Evolutionary conservation across 2,888 invertebrate species (phyloP).

Genomic region (Eulithis testata): DNA sequence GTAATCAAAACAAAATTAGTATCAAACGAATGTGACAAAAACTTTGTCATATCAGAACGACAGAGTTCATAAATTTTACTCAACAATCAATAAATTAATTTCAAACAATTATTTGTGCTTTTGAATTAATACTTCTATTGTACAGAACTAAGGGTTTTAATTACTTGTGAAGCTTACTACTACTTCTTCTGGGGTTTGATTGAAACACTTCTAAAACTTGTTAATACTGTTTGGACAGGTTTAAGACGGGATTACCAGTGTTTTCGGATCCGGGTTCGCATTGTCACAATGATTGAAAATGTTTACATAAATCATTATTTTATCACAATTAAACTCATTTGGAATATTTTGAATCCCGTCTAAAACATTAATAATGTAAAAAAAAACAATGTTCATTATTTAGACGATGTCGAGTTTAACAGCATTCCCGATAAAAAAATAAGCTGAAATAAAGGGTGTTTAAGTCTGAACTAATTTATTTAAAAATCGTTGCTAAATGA

Average conservation of each 20-base stretch:
- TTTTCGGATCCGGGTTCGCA: slow-evolving; percentile 23
- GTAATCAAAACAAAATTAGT: slow-evolving; percentile 19
- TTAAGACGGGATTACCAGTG: slow-evolving; percentile 30
- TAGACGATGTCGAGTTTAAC: too few species aligned
- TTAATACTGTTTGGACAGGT: slow-evolving; percentile 74
- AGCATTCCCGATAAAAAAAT: too few species aligned
- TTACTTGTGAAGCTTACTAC: slow-evolving; percentile 66
- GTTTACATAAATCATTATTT: slow-evolving; percentile 23
- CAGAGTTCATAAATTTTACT: slow-evolving; percentile 44
- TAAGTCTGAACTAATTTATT: too few species aligned
- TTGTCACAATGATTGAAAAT: slow-evolving; percentile 32
- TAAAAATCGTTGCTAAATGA: too few species aligned
- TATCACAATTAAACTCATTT: slow-evolving; percentile 1
- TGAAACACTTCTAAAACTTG: slow-evolving; percentile 71
- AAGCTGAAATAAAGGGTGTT: too few species aligned
- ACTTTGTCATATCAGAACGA: slow-evolving; percentile 47
- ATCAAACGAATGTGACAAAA: slow-evolving; percentile 54
- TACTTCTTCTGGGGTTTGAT: slow-evolving; percentile 35
- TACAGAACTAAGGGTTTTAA: slow-evolving; percentile 68
- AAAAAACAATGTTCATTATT: too few species aligned
- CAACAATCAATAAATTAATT: slow-evolving; percentile 43
- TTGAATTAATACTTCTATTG: slow-evolving; percentile 64
- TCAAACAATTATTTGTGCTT: slow-evolving; percentile 41
- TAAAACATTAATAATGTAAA: not conserved
- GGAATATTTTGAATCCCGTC: not conserved